Base-by-base conservation (phyloP, 92 coral and sea anemone species). In the Parazoanthus darwini region DNA sequence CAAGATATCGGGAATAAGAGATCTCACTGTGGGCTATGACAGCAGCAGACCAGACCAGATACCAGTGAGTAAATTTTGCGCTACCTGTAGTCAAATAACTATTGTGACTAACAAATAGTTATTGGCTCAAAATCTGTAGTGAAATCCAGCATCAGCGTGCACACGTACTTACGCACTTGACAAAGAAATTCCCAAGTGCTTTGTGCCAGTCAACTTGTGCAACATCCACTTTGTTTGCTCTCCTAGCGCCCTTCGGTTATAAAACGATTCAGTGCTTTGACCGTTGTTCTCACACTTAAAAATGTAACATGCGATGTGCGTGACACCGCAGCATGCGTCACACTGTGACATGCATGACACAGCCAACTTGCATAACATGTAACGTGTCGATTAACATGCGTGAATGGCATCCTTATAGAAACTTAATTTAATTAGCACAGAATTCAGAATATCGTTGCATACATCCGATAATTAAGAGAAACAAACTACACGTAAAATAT, bases 11-110 rank as follows among this genome's bases (percentile, higher is more conserved):
- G 99, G 98, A 71, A 90, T 97, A 58, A 90, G 99, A 81, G 99
- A 97, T 79, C 93, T 97, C 59, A 97, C 99, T 23, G 92, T 93
- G 67, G 99, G 99, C 26, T 97, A 90, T 84, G 99, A 97, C 80
- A 96, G 86, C 87, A 97, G 94, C 46, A 89, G 90, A 85, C 98
- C 98, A 43, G 95, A 96, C 84, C 89, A 95, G 92, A 95, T 92
- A 84, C 98, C 99, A 70, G 99, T 97, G 88, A 95, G 96, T 89
- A 88, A 42, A 22, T 42, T 0, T 16, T 63, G n/a, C 20, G 68
- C 7, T 63, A 4, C 25, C 68, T 3, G n/a, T 2, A 11, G 25
- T 63, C 68, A 63, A 63, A 63, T 63, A 63, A 22, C 68, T 18
- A 22, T 20, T 63, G 68, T 63, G 23, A 20, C 68, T 63, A 16